A percentile compares a stretch with the other conserved stretches of the same genome.
phyloP scores from a whole-genome alignment of 2,113 vertebrate species.

The Myrmecobius fasciatus region DNA sequence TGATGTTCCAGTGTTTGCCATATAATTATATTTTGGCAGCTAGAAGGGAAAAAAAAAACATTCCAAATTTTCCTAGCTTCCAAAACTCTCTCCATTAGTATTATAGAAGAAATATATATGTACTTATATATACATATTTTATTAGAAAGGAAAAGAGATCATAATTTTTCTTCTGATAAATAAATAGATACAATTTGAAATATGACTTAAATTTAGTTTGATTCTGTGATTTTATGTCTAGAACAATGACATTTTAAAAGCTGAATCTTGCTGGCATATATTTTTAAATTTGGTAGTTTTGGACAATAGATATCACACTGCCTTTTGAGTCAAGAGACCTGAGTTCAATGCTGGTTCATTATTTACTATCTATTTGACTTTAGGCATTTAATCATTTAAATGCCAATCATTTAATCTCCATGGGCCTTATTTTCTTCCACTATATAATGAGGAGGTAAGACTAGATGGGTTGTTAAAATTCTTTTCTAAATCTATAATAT shows the following conservation, averaged over 20 bases:
- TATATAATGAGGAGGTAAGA: not conserved
- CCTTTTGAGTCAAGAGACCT: not conserved
- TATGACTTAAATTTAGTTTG: conserved; percentile 16
- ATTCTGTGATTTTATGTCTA: not conserved
- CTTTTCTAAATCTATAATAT: not conserved
- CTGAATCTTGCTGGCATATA: not conserved
- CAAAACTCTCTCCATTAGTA: not conserved
- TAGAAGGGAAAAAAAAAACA: not conserved
- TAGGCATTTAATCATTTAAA: conserved; percentile 3
- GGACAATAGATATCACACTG: not conserved
- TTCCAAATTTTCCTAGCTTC: not conserved
- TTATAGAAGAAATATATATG: not conserved
- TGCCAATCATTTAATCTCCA: not conserved
- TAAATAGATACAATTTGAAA: not conserved
- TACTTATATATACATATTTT: not conserved
- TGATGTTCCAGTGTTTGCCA: not conserved
- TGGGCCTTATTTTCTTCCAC: not conserved
- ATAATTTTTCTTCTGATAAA: not conserved
- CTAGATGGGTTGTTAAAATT: not conserved
- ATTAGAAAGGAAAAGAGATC: not conserved
- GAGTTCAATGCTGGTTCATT: not conserved
- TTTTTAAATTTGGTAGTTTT: conserved; percentile 3
- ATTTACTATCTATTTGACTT: conserved; percentile 3
- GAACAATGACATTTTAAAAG: conserved; percentile 8
- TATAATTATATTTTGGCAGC: not conserved